phyloP scores from a whole-genome alignment of 2,113 vertebrate species.

The Colius striatus region DNA sequence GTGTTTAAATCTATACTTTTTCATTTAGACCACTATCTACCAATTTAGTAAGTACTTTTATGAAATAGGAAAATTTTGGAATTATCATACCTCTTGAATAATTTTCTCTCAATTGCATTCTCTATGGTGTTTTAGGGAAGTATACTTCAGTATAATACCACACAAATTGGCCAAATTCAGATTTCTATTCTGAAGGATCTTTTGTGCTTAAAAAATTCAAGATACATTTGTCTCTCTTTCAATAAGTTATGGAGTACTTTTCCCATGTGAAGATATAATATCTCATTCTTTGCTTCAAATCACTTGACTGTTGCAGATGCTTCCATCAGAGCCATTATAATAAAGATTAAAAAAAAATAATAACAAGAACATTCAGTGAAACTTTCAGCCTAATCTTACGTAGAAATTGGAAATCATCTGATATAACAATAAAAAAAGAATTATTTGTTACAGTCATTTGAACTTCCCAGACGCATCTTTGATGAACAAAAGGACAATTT shows the following conservation, averaged over 20 bases:
- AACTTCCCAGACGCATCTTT: neutral
- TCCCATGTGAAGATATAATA: neutral
- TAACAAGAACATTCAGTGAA: neutral
- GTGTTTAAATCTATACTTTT: neutral
- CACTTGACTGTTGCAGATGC: neutral
- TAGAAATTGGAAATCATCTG: neutral
- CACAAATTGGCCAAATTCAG: neutral
- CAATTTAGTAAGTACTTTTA: neutral
- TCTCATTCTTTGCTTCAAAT: neutral
- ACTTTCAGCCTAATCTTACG: neutral
- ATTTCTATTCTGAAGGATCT: neutral
- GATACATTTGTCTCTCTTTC: neutral
- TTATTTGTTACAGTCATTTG: neutral
- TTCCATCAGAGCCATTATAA: neutral
- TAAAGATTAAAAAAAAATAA: neutral
- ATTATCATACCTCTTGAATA: neutral
- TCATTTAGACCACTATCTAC: rapidly evolving
- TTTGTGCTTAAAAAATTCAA: neutral
- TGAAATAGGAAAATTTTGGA: neutral
- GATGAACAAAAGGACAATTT: neutral
- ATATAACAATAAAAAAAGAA: neutral
- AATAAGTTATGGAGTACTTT: rapidly evolving
- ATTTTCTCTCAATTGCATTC: neutral
- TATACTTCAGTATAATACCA: neutral
- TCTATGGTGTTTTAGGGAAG: neutral